Conservation (phyloP, 2,113 vertebrate species). For the Sphyrna mokarran region DNA sequence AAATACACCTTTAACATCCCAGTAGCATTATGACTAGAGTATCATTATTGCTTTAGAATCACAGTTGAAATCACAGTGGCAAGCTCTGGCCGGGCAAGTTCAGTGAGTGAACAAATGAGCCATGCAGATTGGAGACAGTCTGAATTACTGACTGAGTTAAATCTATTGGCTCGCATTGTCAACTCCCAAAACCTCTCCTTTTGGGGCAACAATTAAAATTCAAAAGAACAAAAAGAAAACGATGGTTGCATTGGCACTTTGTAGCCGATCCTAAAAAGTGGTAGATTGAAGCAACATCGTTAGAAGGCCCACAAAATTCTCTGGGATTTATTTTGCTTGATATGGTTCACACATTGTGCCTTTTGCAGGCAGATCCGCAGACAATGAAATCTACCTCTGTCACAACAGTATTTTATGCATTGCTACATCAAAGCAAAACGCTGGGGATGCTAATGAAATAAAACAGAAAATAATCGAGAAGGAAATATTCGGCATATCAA, state of each 20-base stretch:
- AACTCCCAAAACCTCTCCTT: neutral
- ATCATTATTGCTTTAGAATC: neutral
- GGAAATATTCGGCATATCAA: neutral
- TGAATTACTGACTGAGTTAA: neutral
- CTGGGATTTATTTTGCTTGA: neutral
- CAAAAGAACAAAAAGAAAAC: neutral
- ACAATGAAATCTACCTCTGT: neutral
- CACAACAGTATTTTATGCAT: neutral
- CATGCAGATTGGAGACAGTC: neutral
- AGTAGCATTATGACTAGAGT: neutral
- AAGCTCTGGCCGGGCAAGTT: neutral
- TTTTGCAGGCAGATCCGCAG: neutral
- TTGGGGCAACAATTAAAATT: neutral
- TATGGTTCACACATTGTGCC: neutral
- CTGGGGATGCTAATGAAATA: neutral
- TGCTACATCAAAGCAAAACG: neutral
- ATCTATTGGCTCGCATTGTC: neutral
- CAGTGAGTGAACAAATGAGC: neutral
- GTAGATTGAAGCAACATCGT: neutral
- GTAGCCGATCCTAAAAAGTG: neutral
- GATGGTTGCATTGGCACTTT: neutral
- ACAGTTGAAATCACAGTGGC: neutral
- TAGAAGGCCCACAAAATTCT: neutral
- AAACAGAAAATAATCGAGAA: neutral
- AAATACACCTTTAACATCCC: neutral